Evolutionary conservation across 1,140 invertebrate species (phyloP), one percentile per base, ranked within the genome.

Genomic region (Adelges cooleyi): DNA sequence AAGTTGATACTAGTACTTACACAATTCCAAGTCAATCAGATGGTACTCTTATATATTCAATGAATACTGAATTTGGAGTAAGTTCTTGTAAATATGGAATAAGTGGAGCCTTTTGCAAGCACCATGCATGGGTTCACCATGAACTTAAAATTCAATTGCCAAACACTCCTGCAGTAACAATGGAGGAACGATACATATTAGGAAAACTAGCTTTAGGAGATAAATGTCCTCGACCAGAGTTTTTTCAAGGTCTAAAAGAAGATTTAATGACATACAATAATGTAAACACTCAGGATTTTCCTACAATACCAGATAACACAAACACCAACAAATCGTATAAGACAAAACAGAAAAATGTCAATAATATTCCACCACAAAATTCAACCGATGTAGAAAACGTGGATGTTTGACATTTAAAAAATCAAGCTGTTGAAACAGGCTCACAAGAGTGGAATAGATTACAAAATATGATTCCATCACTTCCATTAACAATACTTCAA

Each of bases 401-500:
- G 46, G 46, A 49, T 49, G 46, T 49, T 49, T 49, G 6, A 36
- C 6, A 36, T 36, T 6, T 36, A 36, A 36, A 36, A 36, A 36
- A 36, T 13, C 33, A n/a, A n/a, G 18, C 18, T 51, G 27, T n/a
- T 17, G 27, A 51, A 17, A 50, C 25, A 25, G 50, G 29, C 8
- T 8, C 49, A 17, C n/a, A n/a, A n/a, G 49, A 51, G n/a, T 51
- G 25, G 49, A 17, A 17, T n/a, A 51, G 49, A 17, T 51, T 51
- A 51, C 49, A 51, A 51, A 51, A 51, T n/a, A 51, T 51, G 49
- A 9, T 51, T 17, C 49, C 25, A 51, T 51, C 49, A n/a, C 29
- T 51, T n/a, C 50, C 27, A 1, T 17, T 2, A 4, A 33, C 29
- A 9, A 51, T 51, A 11, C 50, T 51, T 51, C 25, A 51, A 51